phyloP scores from a whole-genome alignment of 2,113 vertebrate genomes.

The Beaufortia kweichowensis region DNA sequence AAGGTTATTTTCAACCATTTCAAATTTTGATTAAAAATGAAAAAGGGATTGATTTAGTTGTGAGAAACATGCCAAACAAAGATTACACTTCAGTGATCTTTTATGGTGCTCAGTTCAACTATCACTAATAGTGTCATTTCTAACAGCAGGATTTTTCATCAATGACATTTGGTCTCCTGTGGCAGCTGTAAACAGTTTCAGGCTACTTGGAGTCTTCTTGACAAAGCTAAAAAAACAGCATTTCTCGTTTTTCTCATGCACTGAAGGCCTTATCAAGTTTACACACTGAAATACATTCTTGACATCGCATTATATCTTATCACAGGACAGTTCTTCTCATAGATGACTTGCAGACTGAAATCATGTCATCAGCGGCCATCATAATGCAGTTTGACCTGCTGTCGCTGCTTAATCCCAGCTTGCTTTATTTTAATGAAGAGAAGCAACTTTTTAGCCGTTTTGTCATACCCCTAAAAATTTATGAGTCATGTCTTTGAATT shows the following conservation, averaged over 20 bases:
- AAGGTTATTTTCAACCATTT: not conserved
- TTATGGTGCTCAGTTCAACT: not conserved
- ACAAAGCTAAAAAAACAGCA: slow-evolving; percentile 4
- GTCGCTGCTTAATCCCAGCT: not conserved
- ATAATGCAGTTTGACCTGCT: not conserved
- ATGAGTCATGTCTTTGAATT: slow-evolving; percentile 12
- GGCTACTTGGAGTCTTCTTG: slow-evolving; percentile 7
- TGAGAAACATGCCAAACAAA: not conserved
- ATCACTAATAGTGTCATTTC: slow-evolving; percentile 15
- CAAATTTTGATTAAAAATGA: not conserved
- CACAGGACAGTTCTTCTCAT: not conserved
- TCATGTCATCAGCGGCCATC: not conserved
- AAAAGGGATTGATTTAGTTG: not conserved
- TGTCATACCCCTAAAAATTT: not conserved
- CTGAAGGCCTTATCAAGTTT: not conserved
- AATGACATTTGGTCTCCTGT: slow-evolving; percentile 18
- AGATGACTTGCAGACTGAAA: not conserved
- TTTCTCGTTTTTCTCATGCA: not conserved
- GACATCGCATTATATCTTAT: slow-evolving; percentile 13
- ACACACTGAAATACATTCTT: not conserved
- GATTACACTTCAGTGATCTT: not conserved
- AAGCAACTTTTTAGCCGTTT: not conserved
- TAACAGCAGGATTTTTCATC: not conserved
- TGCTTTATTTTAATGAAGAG: not conserved
- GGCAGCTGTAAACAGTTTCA: slow-evolving; percentile 20